Evolutionary conservation across 1,140 invertebrate genomes (phyloP).

Genomic region (Micrasema longulum): DNA sequence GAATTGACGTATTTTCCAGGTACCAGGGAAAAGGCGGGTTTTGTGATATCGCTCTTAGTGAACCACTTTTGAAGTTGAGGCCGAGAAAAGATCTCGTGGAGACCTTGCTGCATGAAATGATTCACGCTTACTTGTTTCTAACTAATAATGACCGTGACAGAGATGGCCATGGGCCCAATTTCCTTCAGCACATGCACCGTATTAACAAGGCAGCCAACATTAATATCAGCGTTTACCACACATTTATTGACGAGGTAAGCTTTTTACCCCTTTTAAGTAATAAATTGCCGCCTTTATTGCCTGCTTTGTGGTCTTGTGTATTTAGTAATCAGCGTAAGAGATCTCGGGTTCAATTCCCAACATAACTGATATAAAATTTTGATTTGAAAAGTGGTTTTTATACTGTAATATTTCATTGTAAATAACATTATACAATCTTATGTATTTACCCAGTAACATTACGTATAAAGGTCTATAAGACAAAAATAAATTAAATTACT

Average conservation of each 20-base stretch:
- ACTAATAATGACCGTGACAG: slow-evolving; percentile 84
- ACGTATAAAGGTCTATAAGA: too few relatives aligned
- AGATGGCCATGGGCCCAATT: slow-evolving; percentile 95
- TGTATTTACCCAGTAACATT: too few relatives aligned
- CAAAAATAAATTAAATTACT: too few relatives aligned
- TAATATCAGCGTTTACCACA: slow-evolving; percentile 82
- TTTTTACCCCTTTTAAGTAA: too few relatives aligned
- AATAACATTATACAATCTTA: too few relatives aligned
- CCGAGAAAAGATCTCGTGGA: slow-evolving; percentile 94
- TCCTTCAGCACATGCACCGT: slow-evolving; percentile 92
- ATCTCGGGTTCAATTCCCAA: too few relatives aligned
- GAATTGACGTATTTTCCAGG: slow-evolving; percentile 59
- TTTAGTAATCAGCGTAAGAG: too few relatives aligned
- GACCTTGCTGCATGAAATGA: slow-evolving; percentile 99
- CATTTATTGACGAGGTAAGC: slow-evolving; percentile 66
- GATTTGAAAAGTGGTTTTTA: too few relatives aligned
- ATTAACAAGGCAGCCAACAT: slow-evolving; percentile 91
- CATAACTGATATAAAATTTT: too few relatives aligned
- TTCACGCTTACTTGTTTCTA: slow-evolving; percentile 96
- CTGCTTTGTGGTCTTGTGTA: too few relatives aligned
- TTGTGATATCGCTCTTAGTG: slow-evolving; percentile 87
- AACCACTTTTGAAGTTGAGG: slow-evolving; percentile 90
- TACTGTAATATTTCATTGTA: too few relatives aligned
- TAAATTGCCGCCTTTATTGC: too few relatives aligned
- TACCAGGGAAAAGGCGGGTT: slow-evolving; percentile 83